Conservation (phyloP, 2,888 invertebrate genomes). For the Malthinus seriepunctatus region DNA sequence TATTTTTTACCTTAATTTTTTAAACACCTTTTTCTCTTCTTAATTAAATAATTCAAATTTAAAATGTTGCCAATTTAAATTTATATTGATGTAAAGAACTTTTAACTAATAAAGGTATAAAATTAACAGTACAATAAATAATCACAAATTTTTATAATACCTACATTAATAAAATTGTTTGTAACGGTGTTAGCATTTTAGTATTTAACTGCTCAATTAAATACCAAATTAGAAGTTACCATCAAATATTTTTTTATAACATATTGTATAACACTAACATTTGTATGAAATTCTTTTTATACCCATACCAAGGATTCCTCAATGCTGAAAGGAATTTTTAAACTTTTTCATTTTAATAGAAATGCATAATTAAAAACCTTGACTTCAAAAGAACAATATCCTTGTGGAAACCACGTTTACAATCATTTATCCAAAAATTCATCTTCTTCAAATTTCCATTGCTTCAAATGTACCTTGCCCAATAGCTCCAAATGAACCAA, state of each 20-base stretch:
- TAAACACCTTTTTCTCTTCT: neutral
- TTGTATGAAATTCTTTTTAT: neutral
- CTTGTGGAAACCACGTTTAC: too few species aligned
- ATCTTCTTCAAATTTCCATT: too few species aligned
- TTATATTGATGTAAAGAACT: neutral
- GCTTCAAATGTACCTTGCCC: too few species aligned
- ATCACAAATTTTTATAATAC: conserved; percentile 3
- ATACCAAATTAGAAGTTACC: conserved; percentile 1
- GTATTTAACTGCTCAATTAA: conserved; percentile 8
- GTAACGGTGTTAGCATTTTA: conserved; percentile 2
- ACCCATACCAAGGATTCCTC: too few species aligned
- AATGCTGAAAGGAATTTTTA: too few species aligned
- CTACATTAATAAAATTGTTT: conserved; percentile 5
- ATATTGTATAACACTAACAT: conserved; percentile 1
- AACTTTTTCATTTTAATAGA: too few species aligned
- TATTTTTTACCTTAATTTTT: conserved; percentile 16
- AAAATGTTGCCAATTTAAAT: neutral
- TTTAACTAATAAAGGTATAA: conserved; percentile 3
- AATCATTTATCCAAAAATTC: too few species aligned
- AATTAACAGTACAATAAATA: conserved; percentile 7
- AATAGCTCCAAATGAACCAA: too few species aligned
- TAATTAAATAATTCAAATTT: neutral
- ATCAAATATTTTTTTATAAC: conserved; percentile 1
- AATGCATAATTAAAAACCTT: too few species aligned
- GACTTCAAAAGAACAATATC: too few species aligned